These are phyloP conservation scores for Percina caprodes DNA, from an alignment of 2,113 vertebrate genomes.

Conservation along the genomic window DNA sequence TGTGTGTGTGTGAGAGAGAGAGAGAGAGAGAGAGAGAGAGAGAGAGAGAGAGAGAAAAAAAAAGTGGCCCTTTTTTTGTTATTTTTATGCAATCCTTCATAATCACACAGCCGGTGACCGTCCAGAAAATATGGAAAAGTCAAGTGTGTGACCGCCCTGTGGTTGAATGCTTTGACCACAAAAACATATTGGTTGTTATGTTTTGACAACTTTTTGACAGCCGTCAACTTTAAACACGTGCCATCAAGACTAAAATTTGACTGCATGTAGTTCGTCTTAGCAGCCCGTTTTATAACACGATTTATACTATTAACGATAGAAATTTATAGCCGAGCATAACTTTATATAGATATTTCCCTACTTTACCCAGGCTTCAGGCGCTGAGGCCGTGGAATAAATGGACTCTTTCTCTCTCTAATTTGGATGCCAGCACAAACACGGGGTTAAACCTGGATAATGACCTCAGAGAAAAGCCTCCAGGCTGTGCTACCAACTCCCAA, in stretches of 20 bases:
- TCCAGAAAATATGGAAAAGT: slow-evolving; percentile 70
- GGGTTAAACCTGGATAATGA: slow-evolving; percentile 51
- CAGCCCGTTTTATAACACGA: slow-evolving; percentile 36
- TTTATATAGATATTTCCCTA: slow-evolving; percentile 50
- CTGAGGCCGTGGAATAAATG: slow-evolving; percentile 47
- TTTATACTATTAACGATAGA: slow-evolving; percentile 47
- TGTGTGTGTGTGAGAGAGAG: neutral
- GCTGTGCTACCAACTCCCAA: slow-evolving; percentile 23
- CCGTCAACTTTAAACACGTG: slow-evolving; percentile 42
- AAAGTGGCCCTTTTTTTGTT: slow-evolving; percentile 28
- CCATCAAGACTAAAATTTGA: slow-evolving; percentile 30
- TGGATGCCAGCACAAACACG: slow-evolving; percentile 54
- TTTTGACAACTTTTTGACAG: slow-evolving; percentile 69
- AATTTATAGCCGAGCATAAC: slow-evolving; percentile 60
- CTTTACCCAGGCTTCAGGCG: slow-evolving; percentile 38
- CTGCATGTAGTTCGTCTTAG: slow-evolving; percentile 27
- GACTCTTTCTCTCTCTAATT: slow-evolving; percentile 47
- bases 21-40: neutral
- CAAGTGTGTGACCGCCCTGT: slow-evolving; percentile 65
- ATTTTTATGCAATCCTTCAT: slow-evolving; percentile 45
- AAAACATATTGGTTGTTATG: slow-evolving; percentile 67
- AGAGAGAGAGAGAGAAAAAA: neutral
- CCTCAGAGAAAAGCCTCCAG: slow-evolving; percentile 51
- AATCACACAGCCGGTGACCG: slow-evolving; percentile 42
- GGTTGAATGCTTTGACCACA: slow-evolving; percentile 64